phyloP scores from a whole-genome alignment of 2,888 invertebrate species.

The Heliconius charithonia region DNA sequence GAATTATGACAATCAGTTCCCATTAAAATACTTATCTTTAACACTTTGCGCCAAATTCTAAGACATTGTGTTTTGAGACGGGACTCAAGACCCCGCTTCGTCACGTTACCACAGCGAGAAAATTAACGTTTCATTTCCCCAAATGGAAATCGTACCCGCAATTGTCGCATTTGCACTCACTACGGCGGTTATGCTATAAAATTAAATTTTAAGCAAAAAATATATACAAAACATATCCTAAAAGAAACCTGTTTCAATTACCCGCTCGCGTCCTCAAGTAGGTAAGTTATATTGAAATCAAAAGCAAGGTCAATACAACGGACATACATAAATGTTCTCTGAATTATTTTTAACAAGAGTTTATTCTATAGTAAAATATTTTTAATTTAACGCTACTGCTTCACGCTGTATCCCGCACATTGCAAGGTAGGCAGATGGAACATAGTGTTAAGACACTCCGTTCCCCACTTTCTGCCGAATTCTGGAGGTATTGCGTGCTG shows the following conservation, averaged over 20 bases:
- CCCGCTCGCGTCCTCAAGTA: neutral
- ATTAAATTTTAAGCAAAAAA: neutral
- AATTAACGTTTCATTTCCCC: too few species aligned
- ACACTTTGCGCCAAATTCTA: neutral
- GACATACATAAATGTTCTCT: neutral
- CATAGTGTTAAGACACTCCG: too few species aligned
- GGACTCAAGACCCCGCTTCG: neutral
- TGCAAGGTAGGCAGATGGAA: too few species aligned
- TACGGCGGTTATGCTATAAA: neutral
- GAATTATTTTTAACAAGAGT: neutral
- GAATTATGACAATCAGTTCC: neutral
- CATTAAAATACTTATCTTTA: neutral
- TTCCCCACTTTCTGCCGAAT: too few species aligned
- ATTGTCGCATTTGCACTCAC: neutral
- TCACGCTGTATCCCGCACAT: too few species aligned
- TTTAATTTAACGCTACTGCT: too few species aligned
- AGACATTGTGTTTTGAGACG: too few species aligned
- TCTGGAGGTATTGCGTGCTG: too few species aligned
- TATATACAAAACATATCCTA: neutral
- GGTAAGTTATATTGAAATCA: neutral
- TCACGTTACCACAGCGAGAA: neutral
- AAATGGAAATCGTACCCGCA: neutral
- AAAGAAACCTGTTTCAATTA: slow-evolving; percentile 10
- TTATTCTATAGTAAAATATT: too few species aligned
- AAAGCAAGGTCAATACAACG: slow-evolving; percentile 1